These are phyloP conservation scores for Agonopterix alstromeriana DNA, from an alignment of 2,888 invertebrate species.

Conservation along the genomic window DNA sequence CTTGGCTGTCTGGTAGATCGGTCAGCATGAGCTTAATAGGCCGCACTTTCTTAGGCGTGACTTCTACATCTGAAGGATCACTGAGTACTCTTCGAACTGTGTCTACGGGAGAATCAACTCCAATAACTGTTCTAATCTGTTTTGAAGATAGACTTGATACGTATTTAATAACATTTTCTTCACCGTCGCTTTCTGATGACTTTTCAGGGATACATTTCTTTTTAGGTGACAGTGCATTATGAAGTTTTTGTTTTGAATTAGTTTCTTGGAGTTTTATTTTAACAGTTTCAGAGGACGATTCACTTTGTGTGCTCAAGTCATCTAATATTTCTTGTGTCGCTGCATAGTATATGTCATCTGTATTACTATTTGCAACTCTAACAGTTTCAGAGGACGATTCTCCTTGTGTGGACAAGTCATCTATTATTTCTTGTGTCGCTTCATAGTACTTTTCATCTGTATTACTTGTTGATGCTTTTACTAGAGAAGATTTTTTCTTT, in stretches of 20 bases:
- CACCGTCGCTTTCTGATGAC: conserved; percentile 17
- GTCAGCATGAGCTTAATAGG: conserved; percentile 37
- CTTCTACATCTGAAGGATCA: conserved; percentile 46
- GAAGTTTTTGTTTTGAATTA: not conserved
- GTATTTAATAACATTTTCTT: conserved; percentile 24
- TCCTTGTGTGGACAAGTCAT: conserved; percentile 53
- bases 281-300: conserved; percentile 12
- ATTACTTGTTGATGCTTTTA: conserved; percentile 4
- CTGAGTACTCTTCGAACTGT: conserved; percentile 29
- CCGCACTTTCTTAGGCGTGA: conserved; percentile 45
- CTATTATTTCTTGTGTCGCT: conserved; percentile 52
- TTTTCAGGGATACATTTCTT: conserved; percentile 10
- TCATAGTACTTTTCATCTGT: conserved; percentile 43
- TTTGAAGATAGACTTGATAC: conserved; percentile 27
- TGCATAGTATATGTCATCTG: conserved; percentile 44
- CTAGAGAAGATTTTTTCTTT: conserved; percentile 6
- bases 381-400: conserved; percentile 13
- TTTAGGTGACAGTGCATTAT: conserved; percentile 8
- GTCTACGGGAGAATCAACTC: conserved; percentile 18
- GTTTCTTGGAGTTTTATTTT: not conserved
- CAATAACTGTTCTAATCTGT: conserved; percentile 31
- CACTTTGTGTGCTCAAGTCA: conserved; percentile 51
- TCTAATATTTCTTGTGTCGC: conserved; percentile 54
- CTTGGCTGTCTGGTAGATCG: conserved; percentile 57
- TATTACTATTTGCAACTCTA: not conserved